Conservation (phyloP, 2,113 vertebrate genomes). For the Mormoops blainvillei region DNA sequence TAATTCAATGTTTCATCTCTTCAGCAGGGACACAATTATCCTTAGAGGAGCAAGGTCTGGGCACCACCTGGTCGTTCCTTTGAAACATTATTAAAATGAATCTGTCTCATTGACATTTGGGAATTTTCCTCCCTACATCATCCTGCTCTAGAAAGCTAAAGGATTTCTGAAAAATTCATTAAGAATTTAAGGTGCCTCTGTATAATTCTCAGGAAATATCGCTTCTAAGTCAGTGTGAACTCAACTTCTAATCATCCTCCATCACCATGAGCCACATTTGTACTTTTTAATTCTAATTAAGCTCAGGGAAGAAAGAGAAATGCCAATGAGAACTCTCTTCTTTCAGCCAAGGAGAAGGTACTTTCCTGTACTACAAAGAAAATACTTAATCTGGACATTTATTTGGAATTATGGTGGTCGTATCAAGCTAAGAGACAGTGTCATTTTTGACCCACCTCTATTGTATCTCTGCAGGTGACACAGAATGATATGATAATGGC, state of each 20-base stretch:
- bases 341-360: neutral
- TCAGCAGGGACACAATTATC: neutral
- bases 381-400: neutral
- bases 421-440: neutral
- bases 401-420: neutral
- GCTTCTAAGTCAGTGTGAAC: neutral
- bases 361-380: neutral
- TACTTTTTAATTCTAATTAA: neutral
- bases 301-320: neutral
- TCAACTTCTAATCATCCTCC: neutral
- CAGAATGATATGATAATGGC: constrained; percentile 91
- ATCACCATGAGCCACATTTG: neutral
- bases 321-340: neutral
- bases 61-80: neutral
- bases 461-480: constrained; percentile 84
- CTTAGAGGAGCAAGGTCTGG: neutral
- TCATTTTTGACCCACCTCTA: neutral
- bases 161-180: neutral
- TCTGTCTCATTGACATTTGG: neutral
- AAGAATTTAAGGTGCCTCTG: neutral
- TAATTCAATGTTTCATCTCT: neutral
- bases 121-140: neutral
- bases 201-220: neutral
- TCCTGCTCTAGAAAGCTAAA: neutral
- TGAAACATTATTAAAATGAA: neutral